Evolutionary conservation across 2,797 vertebrate species (phyloP).

Genomic region (Sparus aurata): DNA sequence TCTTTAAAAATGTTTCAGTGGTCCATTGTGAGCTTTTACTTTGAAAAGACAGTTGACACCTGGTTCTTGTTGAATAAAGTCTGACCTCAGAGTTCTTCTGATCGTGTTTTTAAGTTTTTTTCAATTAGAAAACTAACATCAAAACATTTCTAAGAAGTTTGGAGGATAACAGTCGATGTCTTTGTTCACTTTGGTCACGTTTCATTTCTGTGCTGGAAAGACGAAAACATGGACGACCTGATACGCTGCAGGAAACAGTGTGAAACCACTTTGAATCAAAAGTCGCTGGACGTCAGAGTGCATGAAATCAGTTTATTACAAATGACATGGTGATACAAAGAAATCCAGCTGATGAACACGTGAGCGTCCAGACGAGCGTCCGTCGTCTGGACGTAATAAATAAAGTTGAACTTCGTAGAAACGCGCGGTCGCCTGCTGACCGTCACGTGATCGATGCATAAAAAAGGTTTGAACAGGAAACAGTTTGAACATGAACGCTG

Average conservation of each 20-base stretch:
- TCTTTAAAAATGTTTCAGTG: no score
- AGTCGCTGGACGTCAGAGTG: constrained; percentile 4
- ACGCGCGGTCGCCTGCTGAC: constrained; percentile 18
- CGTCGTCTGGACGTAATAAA: constrained; percentile 43
- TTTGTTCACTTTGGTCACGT: no score
- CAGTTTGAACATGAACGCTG: no score
- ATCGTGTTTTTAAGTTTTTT: no score
- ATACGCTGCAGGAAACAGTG: no score
- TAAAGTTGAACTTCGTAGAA: constrained; percentile 16
- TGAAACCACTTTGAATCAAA: not conserved
- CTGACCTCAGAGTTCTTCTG: no score
- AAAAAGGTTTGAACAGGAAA: constrained; percentile 53
- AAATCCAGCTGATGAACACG: constrained; percentile 53
- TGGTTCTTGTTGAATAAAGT: no score
- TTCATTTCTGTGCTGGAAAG: not conserved
- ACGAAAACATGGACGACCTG: not conserved
- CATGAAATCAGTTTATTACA: constrained; percentile 80
- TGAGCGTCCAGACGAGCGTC: constrained; percentile 36
- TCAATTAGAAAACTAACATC: no score
- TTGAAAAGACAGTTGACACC: not conserved
- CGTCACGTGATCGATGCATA: constrained; percentile 52
- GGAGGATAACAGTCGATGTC: no score
- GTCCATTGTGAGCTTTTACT: not conserved
- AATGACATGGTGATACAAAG: constrained; percentile 71
- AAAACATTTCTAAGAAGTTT: no score